Conservation (phyloP, 2,797 vertebrate genomes). For the Rhincodon typus region DNA sequence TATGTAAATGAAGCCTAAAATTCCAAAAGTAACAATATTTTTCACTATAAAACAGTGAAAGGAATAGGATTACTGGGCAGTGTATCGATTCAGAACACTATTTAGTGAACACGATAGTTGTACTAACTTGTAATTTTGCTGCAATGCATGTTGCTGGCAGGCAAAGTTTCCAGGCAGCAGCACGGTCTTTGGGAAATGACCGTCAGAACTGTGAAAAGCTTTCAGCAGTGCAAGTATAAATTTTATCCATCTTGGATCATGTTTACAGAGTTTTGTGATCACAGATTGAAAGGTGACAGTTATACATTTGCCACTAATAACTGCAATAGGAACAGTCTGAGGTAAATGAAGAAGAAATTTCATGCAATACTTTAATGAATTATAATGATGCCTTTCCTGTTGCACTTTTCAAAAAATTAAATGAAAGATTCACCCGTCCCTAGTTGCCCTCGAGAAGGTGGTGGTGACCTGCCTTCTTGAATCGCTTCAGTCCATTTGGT, state of each 20-base stretch:
- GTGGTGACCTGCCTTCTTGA: no score
- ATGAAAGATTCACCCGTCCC: no score
- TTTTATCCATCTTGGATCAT: background rate
- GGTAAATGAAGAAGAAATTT: background rate
- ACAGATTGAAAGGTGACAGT: background rate
- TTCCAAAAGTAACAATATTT: conserved; percentile 1
- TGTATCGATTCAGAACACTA: background rate
- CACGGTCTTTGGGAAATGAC: background rate
- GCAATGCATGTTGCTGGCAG: background rate
- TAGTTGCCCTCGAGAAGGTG: no score
- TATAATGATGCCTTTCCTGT: background rate
- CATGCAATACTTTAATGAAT: background rate
- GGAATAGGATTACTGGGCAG: background rate
- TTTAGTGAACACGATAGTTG: background rate
- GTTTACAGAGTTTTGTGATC: background rate
- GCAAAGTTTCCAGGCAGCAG: background rate
- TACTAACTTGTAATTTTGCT: no score
- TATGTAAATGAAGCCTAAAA: conserved; percentile 26
- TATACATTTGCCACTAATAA: background rate
- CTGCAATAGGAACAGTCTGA: background rate
- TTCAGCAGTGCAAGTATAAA: background rate
- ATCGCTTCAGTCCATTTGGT: no score
- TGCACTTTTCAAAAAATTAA: no score
- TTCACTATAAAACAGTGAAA: background rate
- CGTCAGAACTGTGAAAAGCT: background rate